Percentiles rank a stretch among this genome's conserved stretches.
phyloP scores from a whole-genome alignment of 1,140 invertebrate species.

The Apis mellifera region Amel_HAv3.1 CM009944.2:7651001-7651500 shows the following conservation, averaged over 20 bases:
- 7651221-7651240: constrained; percentile 3
- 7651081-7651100: background rate
- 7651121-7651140: constrained; percentile 9
- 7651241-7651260: background rate
- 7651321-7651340: background rate
- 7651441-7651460: constrained; percentile 29
- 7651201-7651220: background rate
- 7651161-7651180: background rate
- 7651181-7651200: constrained; percentile 3
- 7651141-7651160: background rate
- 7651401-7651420: too few species aligned
- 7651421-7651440: constrained; percentile 2
- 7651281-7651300: constrained; percentile 16
- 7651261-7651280: constrained; percentile 18
- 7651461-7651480: constrained; percentile 37
- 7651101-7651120: background rate
- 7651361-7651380: background rate
- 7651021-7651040: too few species aligned
- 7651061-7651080: background rate
- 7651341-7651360: background rate
- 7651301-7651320: background rate
- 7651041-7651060: too few species aligned
- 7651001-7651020: background rate
- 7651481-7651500: constrained; percentile 8
- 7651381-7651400: background rate